Conservation (phyloP, 2,797 vertebrate species). For the Podarcis siculus region DNA sequence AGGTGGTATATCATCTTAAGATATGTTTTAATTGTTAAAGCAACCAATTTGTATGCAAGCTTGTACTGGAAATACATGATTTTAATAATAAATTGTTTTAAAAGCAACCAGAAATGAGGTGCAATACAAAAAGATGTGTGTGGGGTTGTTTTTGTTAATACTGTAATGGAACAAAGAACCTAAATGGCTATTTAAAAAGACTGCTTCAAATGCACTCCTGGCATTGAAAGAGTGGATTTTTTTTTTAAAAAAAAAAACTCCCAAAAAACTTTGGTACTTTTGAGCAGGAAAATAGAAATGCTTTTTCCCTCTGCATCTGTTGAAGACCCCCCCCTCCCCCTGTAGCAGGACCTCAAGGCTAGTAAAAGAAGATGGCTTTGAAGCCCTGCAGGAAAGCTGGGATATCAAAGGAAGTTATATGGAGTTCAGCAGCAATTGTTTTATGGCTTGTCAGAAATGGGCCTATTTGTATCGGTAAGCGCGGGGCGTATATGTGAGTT, state of each 20-base stretch:
- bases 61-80: not conserved
- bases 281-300: conserved; percentile 51
- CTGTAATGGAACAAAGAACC: not conserved
- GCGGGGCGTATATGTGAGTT: conserved; percentile 86
- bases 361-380: conserved; percentile 72
- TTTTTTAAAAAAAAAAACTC: no score
- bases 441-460: conserved; percentile 89
- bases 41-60: not conserved
- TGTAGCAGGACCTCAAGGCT: conserved; percentile 62
- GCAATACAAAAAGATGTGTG: not conserved
- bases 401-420: conserved; percentile 82
- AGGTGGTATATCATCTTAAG: no score
- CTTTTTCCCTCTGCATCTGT: conserved; percentile 67
- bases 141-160: no score
- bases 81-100: not conserved
- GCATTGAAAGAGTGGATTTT: not conserved
- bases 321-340: conserved; percentile 63
- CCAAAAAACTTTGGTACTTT: conserved; percentile 37
- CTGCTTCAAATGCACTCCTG: conserved; percentile 5
- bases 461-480: conserved; percentile 87
- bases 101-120: not conserved
- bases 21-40: not conserved
- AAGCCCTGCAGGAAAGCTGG: conserved; percentile 73
- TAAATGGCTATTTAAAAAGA: not conserved
- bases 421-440: conserved; percentile 88